Conservation (phyloP, 2,888 invertebrate species). For the Mimachlamys varia region DNA sequence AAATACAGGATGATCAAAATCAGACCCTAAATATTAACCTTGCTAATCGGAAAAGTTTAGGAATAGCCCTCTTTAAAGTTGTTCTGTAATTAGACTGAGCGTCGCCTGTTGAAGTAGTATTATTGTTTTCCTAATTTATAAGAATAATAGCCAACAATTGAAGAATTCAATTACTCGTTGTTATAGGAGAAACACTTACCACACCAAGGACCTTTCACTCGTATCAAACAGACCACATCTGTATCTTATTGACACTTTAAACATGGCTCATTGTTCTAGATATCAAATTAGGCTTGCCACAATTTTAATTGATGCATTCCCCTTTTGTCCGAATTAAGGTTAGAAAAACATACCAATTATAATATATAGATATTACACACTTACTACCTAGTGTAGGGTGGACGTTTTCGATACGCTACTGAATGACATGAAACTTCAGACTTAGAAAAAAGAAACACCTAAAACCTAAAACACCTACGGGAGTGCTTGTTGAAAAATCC, state of each 20-base stretch:
- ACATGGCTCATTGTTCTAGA: slow-evolving; percentile 7
- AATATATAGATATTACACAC: not conserved
- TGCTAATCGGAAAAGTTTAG: slow-evolving; percentile 52
- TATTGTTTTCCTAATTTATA: slow-evolving; percentile 46
- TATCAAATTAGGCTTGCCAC: slow-evolving; percentile 15
- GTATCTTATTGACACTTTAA: slow-evolving; percentile 18
- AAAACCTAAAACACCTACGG: no score
- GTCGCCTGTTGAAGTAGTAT: slow-evolving; percentile 50
- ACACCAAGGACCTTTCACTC: not conserved
- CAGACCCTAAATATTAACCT: slow-evolving; percentile 43
- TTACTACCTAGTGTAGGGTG: not conserved
- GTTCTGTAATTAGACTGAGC: slow-evolving; percentile 51
- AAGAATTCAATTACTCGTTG: slow-evolving; percentile 13
- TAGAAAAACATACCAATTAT: slow-evolving; percentile 30
- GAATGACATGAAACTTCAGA: no score
- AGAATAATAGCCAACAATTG: slow-evolving; percentile 34
- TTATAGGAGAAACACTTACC: slow-evolving; percentile 12
- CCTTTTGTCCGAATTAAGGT: not conserved
- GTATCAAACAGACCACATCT: not conserved
- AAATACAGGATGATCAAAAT: slow-evolving; percentile 49
- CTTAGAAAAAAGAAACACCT: no score
- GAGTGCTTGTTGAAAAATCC: no score
- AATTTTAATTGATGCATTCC: slow-evolving; percentile 17
- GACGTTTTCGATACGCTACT: not conserved
- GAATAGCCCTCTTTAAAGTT: slow-evolving; percentile 48